Base-by-base conservation (phyloP, 2,113 vertebrate species). In the Peromyscus leucopus region DNA sequence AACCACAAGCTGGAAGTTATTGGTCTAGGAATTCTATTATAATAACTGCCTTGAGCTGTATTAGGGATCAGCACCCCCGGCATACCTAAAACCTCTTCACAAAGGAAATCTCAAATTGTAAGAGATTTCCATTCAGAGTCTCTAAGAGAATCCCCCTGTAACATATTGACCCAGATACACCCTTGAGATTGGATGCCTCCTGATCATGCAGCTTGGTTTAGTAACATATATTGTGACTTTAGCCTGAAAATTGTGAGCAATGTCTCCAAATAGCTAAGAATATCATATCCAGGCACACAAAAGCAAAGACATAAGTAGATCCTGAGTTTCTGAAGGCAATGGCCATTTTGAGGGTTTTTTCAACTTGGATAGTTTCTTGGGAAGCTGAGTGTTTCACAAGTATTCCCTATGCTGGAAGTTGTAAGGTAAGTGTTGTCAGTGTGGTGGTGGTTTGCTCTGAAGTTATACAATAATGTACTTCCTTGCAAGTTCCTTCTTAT, bases 381-480 rank as follows among this genome's bases (percentile, higher is more conserved):
- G 71, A 94, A 96, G 84, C 24, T 55, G 36, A 48, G 5, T 51
- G 16, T 55, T 90, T 83, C 46, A 12, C 61, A 87, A 57, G 28
- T 48, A 67, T n/a, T 83, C 33, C 85, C 91, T 13, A n/a, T n/a
- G 4, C n/a, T 22, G 31, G 42, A 24, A 9, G 22, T 59, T 75
- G 8, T 69, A 90, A 95, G 63, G 46, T 3, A 39, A 90, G 71
- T 71, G 24, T 61, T 74, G 51, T 95, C 48, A 33, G 22, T 39
- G 15, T 89, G 75, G 1, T 7, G 1, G 10, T 69, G 21, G 55
- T 4, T 67, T 74, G 83, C 69, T 96, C 69, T 96, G 67, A 85
- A 96, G 51, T 95, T 90, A 55, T 80, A 46, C 74, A 91, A 85
- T 71, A 90, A 61, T 89, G 93, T 93, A 78, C 8, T 84, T 95